These are phyloP conservation scores for Pachypeltis micranthus DNA, from an alignment of 1,140 invertebrate species.

Conservation along the genomic window DNA sequence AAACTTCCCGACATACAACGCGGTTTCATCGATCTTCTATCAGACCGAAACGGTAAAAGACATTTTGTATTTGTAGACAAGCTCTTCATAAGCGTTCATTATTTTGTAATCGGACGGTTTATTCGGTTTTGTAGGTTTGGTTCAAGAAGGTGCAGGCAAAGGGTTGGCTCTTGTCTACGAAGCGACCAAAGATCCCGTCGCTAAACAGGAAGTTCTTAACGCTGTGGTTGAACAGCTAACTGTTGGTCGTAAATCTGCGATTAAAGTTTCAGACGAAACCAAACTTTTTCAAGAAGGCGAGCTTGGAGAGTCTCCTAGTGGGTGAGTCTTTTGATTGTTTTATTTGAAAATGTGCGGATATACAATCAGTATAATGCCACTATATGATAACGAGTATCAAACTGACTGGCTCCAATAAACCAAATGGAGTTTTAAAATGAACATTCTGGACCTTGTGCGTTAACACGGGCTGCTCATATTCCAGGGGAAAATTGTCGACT, in stretches of 20 bases:
- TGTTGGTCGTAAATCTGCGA: constrained; percentile 55
- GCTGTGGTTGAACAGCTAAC: constrained; percentile 69
- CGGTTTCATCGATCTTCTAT: constrained; percentile 76
- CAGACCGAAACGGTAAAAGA: constrained; percentile 81
- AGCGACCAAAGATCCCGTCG: constrained; percentile 50
- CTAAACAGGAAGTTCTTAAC: constrained; percentile 57
- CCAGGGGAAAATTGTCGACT: constrained; percentile 70
- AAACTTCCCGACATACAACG: constrained; percentile 59
- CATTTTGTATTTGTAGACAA: too few relatives aligned
- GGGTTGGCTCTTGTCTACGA: constrained; percentile 79
- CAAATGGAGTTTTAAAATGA: too few relatives aligned
- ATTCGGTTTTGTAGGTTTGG: constrained; percentile 57
- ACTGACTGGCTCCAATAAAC: too few relatives aligned
- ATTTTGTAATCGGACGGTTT: constrained; percentile 12
- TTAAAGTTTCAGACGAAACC: constrained; percentile 65
- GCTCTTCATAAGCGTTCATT: too few relatives aligned
- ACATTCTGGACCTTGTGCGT: background rate
- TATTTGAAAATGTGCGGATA: too few relatives aligned
- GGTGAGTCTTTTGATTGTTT: constrained; percentile 40
- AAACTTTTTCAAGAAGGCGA: constrained; percentile 79
- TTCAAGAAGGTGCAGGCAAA: constrained; percentile 85
- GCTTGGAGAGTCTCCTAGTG: constrained; percentile 70
- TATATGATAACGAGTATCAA: too few relatives aligned
- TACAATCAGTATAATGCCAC: too few relatives aligned
- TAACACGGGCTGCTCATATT: constrained; percentile 24